phyloP scores from a whole-genome alignment of 2,113 vertebrate species.

The Siniperca knerii region DNA sequence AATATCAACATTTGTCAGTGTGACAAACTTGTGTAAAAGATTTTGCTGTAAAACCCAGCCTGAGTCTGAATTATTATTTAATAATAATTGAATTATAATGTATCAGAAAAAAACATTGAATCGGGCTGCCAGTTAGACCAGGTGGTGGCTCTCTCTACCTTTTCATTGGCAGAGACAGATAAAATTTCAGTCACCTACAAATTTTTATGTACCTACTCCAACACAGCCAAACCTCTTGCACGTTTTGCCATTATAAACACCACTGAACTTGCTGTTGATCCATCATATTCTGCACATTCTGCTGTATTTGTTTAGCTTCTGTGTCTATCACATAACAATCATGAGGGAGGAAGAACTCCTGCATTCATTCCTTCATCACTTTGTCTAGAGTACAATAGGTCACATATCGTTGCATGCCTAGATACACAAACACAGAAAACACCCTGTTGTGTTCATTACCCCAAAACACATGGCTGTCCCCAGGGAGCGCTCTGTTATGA shows the following conservation, averaged over 20 bases:
- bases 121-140: neutral
- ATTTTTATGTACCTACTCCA: neutral
- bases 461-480: slow-evolving; percentile 67
- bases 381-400: slow-evolving; percentile 63
- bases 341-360: slow-evolving; percentile 49
- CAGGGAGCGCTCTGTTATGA: slow-evolving; percentile 57
- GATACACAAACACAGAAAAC: slow-evolving; percentile 68
- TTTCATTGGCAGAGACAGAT: neutral
- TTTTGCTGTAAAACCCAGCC: neutral
- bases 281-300: slow-evolving; percentile 11
- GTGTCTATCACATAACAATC: slow-evolving; percentile 6
- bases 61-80: neutral
- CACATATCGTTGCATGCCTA: slow-evolving; percentile 59
- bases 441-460: slow-evolving; percentile 63
- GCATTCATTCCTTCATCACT: slow-evolving; percentile 59
- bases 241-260: neutral
- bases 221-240: neutral
- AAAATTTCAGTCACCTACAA: neutral
- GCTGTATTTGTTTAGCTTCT: slow-evolving; percentile 13
- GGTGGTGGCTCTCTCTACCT: neutral
- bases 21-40: neutral
- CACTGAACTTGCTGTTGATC: neutral
- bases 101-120: neutral
- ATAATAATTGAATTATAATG: neutral
- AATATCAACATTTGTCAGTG: neutral